A percentile compares a stretch with the other conserved stretches of the same genome.
Conservation (phyloP, 2,888 invertebrate genomes). For the Chromoteleia sp. region DNA sequence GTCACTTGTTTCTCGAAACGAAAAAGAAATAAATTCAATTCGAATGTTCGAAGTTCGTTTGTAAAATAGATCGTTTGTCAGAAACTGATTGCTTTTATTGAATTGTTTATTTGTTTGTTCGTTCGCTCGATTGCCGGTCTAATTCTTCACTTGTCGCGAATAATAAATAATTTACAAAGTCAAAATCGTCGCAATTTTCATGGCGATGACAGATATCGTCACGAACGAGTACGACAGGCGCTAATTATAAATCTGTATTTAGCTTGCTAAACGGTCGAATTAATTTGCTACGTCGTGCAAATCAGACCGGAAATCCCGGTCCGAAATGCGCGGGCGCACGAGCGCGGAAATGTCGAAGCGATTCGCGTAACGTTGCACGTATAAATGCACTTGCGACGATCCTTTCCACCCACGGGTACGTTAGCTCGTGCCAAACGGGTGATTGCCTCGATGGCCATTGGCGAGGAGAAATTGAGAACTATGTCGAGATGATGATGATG, state of each 20-base stretch:
- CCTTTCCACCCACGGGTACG: conserved; percentile 61
- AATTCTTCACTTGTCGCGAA: background rate
- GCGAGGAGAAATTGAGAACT: conserved; percentile 54
- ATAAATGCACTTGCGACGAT: conserved; percentile 53
- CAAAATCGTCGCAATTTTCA: background rate
- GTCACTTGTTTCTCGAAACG: too few relatives aligned
- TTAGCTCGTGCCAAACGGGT: conserved; percentile 68
- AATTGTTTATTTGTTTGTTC: too few relatives aligned
- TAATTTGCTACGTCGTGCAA: conserved; percentile 47
- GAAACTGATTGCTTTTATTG: too few relatives aligned
- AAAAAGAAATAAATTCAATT: too few relatives aligned
- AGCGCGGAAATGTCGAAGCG: conserved; percentile 68
- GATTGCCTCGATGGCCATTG: conserved; percentile 59
- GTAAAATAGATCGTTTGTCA: too few relatives aligned
- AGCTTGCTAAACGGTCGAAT: conserved; percentile 51
- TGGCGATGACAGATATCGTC: conserved; percentile 25
- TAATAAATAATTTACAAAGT: too few relatives aligned
- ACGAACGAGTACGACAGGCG: conserved; percentile 13
- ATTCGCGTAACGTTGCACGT: conserved; percentile 54
- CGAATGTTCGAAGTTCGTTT: too few relatives aligned
- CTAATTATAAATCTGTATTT: conserved; percentile 51
- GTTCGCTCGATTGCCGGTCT: too few relatives aligned
- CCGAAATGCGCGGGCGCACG: conserved; percentile 50
- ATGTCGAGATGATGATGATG: conserved; percentile 49
- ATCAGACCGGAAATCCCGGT: conserved; percentile 64